Percentiles rank a stretch among this genome's conserved stretches.
phyloP scores from a whole-genome alignment of 2,113 vertebrate species.

The Clarias macrocephalus region DNA sequence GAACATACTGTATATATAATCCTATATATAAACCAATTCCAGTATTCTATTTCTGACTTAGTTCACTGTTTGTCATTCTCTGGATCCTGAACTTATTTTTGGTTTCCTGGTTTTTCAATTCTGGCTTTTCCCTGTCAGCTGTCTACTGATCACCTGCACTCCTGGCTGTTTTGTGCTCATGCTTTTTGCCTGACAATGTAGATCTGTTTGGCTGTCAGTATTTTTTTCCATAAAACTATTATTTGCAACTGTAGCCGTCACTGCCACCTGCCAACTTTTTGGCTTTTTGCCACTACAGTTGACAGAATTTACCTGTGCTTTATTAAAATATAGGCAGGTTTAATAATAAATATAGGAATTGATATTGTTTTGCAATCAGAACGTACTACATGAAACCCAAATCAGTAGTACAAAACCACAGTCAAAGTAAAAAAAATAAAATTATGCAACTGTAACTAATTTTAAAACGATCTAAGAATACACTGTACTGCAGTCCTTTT shows the following conservation, averaged over 20 bases:
- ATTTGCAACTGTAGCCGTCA: not conserved
- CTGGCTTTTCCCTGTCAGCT: too few species aligned
- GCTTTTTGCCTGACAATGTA: not conserved
- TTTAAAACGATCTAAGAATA: too few species aligned
- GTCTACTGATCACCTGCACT: not conserved
- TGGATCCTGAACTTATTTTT: not conserved
- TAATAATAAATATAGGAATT: too few species aligned
- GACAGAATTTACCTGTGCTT: not conserved
- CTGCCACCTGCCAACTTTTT: not conserved
- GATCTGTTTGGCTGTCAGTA: not conserved
- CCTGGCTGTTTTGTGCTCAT: not conserved
- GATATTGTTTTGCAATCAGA: not conserved
- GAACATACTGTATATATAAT: too few species aligned
- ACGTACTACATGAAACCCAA: not conserved
- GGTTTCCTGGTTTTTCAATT: too few species aligned
- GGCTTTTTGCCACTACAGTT: not conserved
- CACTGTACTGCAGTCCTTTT: too few species aligned
- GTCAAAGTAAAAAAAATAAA: not conserved
- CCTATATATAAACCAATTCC: too few species aligned
- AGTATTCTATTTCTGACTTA: too few species aligned
- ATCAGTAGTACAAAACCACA: not conserved
- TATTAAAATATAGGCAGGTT: not conserved
- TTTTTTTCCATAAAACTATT: not conserved
- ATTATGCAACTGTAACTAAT: too few species aligned
- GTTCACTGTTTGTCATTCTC: too few species aligned